phyloP scores from a whole-genome alignment of 2,113 vertebrate species.

The Neomonachus schauinslandi region DNA sequence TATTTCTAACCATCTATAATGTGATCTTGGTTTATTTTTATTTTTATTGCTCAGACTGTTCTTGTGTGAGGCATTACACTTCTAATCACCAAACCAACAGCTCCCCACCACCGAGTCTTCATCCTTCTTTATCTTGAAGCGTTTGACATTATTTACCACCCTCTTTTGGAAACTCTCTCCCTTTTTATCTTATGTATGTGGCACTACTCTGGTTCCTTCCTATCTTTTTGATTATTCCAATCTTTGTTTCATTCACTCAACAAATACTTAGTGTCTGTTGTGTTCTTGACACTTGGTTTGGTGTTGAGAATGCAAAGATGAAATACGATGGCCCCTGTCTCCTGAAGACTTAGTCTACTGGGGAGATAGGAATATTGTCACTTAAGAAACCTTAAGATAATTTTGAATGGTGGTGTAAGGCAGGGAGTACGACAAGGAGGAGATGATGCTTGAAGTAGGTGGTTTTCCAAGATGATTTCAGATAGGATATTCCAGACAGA shows the following conservation, averaged over 20 bases:
- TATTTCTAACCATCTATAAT: not conserved
- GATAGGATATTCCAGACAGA: not conserved
- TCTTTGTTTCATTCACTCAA: constrained; percentile 10
- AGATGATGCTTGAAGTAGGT: not conserved
- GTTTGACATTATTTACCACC: not conserved
- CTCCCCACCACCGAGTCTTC: not conserved
- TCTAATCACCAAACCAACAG: not conserved
- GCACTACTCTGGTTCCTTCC: not conserved
- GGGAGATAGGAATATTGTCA: not conserved
- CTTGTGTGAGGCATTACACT: not conserved
- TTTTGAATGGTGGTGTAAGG: not conserved
- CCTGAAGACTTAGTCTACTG: not conserved
- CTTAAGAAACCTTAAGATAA: not conserved
- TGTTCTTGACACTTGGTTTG: constrained; percentile 8
- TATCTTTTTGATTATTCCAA: not conserved
- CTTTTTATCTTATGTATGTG: not conserved
- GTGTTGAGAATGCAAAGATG: not conserved
- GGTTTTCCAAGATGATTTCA: not conserved
- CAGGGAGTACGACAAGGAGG: not conserved
- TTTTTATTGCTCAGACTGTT: not conserved
- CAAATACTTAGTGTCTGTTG: constrained; percentile 12
- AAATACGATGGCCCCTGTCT: not conserved
- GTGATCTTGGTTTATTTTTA: not conserved
- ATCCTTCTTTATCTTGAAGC: not conserved
- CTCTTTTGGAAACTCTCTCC: not conserved